These are phyloP conservation scores for Neoniphon sammara DNA, from an alignment of 2,797 vertebrate species.

Conservation along the genomic window DNA sequence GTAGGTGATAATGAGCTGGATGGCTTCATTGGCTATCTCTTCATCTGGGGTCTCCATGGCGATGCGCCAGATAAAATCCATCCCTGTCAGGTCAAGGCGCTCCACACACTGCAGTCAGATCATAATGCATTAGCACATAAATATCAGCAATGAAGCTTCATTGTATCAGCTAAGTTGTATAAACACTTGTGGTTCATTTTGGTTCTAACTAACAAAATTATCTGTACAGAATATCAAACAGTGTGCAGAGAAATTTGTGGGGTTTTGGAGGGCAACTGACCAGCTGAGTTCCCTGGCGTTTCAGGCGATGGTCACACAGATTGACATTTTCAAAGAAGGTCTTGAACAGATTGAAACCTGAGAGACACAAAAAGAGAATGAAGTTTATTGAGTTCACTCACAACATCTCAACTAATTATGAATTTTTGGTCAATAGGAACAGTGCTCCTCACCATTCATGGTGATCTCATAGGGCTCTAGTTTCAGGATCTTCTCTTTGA, in stretches of 20 bases:
- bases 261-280: slow-evolving; percentile 76
- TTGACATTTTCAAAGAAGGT: slow-evolving; percentile 99
- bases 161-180: not conserved
- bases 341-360: slow-evolving; percentile 98
- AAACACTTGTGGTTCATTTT: not conserved
- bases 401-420: not conserved
- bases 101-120: slow-evolving; percentile 90
- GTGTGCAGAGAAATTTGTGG: not conserved
- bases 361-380: slow-evolving; percentile 35
- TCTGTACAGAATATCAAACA: not conserved
- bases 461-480: slow-evolving; percentile 99
- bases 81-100: slow-evolving; percentile 95
- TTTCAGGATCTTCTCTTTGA: slow-evolving; percentile 99
- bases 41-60: slow-evolving; percentile 99
- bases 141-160: not conserved
- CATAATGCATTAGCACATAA: not conserved
- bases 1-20: slow-evolving; percentile 97
- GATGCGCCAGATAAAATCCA: slow-evolving; percentile 99
- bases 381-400: not conserved
- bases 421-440: not conserved
- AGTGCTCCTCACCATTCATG: slow-evolving; percentile 90
- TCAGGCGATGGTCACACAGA: slow-evolving; percentile 97
- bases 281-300: slow-evolving; percentile 97
- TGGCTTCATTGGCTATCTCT: slow-evolving; percentile 99
- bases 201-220: not conserved